Evolutionary conservation across 2,797 vertebrate species (phyloP), one percentile per base, ranked within the genome.

Genomic region (Orestias chungarensis): DNA sequence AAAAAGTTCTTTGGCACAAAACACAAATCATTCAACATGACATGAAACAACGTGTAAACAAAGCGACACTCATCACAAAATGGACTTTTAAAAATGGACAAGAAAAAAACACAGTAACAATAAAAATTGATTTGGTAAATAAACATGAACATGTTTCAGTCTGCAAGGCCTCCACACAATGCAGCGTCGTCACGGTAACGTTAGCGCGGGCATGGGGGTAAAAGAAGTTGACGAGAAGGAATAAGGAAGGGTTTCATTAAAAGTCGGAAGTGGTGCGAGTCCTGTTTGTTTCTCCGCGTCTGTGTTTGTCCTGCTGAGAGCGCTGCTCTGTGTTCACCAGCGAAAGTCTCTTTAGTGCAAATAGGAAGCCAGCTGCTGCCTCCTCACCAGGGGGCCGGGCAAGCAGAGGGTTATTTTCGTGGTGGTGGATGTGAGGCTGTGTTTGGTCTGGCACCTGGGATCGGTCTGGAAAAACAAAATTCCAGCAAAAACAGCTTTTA

Each of bases 271-370:
- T 70, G 68, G 27, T 68, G 3, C 6, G 9, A 68, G 54, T 79
- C 70, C 61, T 43, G 59, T 65, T 82, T 78, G 25, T 71, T 81
- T 84, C 83, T 82, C 73, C 38, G 80, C 27, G 70, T 68, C 70
- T 79, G 71, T 73, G 70, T 77, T 54, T 2, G 55, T 72, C 77
- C 65, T 78, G 66, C 65, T 46, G 4, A 57, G 69, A 69, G 75
- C 66, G 75, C 81, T 82, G 71, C 80, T 75, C 46, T 75, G 73
- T 67, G 81, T 88, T 84, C 57, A 79, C 77, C 83, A 77, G 80
- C 83, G 75, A 79, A 86, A 87, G 89, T 91, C 89, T 89, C 86
- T 93, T 89, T 95, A 94, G 94, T 95, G 94, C 94, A 95, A 95
- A 94, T 93, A 88, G 89, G 89, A 89, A 90, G 85, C 82, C 78